phyloP scores from a whole-genome alignment of 2,113 vertebrate species.

The Naja naja region DNA sequence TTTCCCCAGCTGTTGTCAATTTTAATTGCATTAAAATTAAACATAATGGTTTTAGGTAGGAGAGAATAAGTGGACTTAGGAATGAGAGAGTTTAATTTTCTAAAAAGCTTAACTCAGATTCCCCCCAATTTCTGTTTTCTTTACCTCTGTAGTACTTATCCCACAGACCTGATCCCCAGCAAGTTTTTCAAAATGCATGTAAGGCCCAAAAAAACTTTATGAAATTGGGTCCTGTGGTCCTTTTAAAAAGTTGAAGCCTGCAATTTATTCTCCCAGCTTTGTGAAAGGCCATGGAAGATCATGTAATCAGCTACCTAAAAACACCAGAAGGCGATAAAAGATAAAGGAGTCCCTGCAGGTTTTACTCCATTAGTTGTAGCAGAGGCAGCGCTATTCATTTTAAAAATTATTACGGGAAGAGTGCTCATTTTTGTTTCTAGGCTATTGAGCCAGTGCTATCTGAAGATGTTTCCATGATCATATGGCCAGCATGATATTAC shows the following conservation, averaged over 20 bases:
- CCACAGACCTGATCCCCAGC: neutral
- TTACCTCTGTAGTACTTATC: neutral
- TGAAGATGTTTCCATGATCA: too few relatives aligned
- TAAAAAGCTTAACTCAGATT: neutral
- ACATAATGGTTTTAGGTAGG: neutral
- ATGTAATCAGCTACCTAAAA: neutral
- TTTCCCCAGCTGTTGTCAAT: neutral
- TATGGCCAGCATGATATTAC: too few relatives aligned
- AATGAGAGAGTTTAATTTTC: neutral
- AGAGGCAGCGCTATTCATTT: too few relatives aligned
- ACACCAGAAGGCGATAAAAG: neutral
- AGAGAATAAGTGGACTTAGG: neutral
- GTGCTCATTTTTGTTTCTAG: too few relatives aligned
- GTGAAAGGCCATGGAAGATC: neutral
- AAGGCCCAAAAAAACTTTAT: neutral
- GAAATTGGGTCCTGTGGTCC: neutral
- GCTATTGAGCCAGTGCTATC: too few relatives aligned
- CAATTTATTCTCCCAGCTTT: neutral
- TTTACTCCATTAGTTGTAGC: too few relatives aligned
- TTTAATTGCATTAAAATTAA: neutral
- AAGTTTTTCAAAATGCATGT: neutral
- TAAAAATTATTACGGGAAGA: too few relatives aligned
- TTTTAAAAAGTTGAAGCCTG: neutral
- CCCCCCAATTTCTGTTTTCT: neutral
- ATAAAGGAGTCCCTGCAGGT: too few relatives aligned